Percentiles rank a stretch among this genome's conserved stretches.
Conservation (phyloP, 2,888 invertebrate species). For the Boloria euphrosyne region DNA sequence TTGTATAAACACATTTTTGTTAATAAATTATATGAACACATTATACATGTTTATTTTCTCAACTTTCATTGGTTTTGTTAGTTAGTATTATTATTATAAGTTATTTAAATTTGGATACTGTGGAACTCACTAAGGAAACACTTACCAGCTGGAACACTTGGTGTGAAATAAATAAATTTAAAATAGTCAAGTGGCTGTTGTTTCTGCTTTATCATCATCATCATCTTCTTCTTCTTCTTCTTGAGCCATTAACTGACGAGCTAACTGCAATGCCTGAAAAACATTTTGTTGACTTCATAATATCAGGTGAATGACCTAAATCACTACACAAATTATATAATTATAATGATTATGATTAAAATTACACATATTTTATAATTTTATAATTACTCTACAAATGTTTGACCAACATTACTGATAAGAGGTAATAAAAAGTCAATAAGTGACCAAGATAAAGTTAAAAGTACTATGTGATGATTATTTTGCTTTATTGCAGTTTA, state of each 20-base stretch:
- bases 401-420: slow-evolving; percentile 5
- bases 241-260: slow-evolving; percentile 94
- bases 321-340: too few relatives aligned
- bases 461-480: slow-evolving; percentile 7
- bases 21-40: too few relatives aligned
- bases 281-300: background rate
- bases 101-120: too few relatives aligned
- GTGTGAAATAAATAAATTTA: slow-evolving; percentile 38
- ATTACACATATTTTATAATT: background rate
- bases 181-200: slow-evolving; percentile 63
- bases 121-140: background rate
- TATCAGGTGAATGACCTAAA: background rate
- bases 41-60: background rate
- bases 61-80: too few relatives aligned
- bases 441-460: slow-evolving; percentile 23
- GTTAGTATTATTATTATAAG: too few relatives aligned
- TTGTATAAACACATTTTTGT: too few relatives aligned
- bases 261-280: slow-evolving; percentile 92
- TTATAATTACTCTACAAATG: background rate
- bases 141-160: slow-evolving; percentile 45
- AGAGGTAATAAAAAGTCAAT: slow-evolving; percentile 11
- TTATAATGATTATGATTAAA: background rate
- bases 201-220: slow-evolving; percentile 59
- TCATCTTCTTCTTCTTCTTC: slow-evolving; percentile 93
- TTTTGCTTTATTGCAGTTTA: background rate